These are phyloP conservation scores for Spea hammondii DNA, from an alignment of 2,797 vertebrate genomes.

Conservation along the genomic window DNA sequence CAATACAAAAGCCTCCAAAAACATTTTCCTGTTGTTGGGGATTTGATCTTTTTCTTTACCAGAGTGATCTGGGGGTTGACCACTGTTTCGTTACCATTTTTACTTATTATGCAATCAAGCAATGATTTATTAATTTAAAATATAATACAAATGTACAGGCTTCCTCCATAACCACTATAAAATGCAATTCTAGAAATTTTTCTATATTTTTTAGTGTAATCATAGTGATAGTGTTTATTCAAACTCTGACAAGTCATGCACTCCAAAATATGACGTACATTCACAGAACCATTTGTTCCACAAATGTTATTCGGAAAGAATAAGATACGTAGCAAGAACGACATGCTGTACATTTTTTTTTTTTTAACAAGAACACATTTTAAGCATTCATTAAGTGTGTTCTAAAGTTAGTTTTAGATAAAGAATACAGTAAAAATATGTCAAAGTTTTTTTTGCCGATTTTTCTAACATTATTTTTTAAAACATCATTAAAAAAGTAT, in stretches of 20 bases:
- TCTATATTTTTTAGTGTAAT: background rate
- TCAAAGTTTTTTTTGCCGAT: background rate
- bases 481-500: background rate
- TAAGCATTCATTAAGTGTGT: background rate
- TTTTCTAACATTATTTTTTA: slow-evolving; percentile 2
- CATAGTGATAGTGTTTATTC: background rate
- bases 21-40: slow-evolving; percentile 8
- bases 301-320: background rate
- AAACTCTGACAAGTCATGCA: background rate
- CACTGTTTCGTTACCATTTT: slow-evolving; percentile 9
- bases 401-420: background rate
- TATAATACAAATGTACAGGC: background rate
- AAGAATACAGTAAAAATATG: background rate
- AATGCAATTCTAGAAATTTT: background rate
- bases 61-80: background rate
- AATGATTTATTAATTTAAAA: slow-evolving; percentile 2
- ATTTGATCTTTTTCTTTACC: slow-evolving; percentile 7
- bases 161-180: background rate
- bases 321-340: background rate
- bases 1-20: slow-evolving; percentile 26
- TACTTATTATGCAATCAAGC: slow-evolving; percentile 17
- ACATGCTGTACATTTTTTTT: background rate
- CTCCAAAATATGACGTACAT: background rate
- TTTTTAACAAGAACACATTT: background rate
- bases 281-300: background rate